phyloP scores from a whole-genome alignment of 2,888 invertebrate genomes.

The Drosophila nigricruria region DNA sequence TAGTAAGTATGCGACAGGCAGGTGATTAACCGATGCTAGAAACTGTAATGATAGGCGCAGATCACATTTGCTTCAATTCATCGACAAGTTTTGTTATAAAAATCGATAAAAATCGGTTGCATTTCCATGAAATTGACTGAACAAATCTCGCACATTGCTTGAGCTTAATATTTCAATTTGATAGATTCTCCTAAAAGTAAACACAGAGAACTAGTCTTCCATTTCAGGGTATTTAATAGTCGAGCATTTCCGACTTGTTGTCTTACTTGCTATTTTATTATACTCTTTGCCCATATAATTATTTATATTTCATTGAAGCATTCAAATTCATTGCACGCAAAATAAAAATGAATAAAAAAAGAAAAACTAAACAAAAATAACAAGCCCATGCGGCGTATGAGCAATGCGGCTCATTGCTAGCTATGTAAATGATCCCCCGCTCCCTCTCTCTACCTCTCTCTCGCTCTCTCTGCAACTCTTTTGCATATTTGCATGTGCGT shows the following conservation, averaged over 20 bases:
- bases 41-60: neutral
- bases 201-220: too few relatives aligned
- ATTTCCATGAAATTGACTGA: neutral
- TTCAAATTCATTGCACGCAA: constrained; percentile 50
- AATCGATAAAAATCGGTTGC: neutral
- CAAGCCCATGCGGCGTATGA: constrained; percentile 42
- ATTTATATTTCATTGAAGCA: constrained; percentile 18
- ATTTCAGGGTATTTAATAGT: neutral
- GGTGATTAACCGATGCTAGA: too few relatives aligned
- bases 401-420: constrained; percentile 27
- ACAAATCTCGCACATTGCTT: neutral
- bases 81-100: neutral
- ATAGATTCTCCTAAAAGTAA: neutral
- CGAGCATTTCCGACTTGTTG: neutral
- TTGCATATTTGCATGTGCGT: constrained; percentile 59
- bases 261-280: neutral
- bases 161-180: rapidly evolving
- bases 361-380: constrained; percentile 9
- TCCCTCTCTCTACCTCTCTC: neutral
- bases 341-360: constrained; percentile 1
- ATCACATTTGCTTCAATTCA: too few relatives aligned
- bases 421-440: constrained; percentile 33
- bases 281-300: constrained; percentile 31
- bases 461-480: neutral
- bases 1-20: neutral